Percentiles rank a stretch among this genome's conserved stretches.
phyloP scores from a whole-genome alignment of 2,888 invertebrate species.

The Ferdinandea cuprea region DNA sequence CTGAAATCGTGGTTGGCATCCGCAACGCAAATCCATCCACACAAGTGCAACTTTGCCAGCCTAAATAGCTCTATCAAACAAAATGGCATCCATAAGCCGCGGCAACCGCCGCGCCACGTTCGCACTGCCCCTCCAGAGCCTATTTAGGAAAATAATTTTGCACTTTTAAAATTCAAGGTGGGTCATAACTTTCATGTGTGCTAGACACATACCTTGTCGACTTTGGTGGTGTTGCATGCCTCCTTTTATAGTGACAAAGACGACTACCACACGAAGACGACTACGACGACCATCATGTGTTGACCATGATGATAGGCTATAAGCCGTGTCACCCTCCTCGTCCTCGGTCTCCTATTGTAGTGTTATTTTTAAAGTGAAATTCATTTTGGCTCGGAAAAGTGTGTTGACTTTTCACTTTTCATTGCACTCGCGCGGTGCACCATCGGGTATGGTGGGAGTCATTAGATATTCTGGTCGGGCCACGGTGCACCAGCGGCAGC shows the following conservation, averaged over 20 bases:
- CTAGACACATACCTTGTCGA: conserved; percentile 52
- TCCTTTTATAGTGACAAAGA: conserved; percentile 38
- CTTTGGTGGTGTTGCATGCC: conserved; percentile 22
- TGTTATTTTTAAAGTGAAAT: conserved; percentile 71
- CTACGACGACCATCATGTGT: conserved; percentile 19
- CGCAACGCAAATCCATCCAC: conserved; percentile 28
- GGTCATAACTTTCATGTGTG: conserved; percentile 66
- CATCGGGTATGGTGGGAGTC: conserved; percentile 6
- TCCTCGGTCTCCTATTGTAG: not conserved
- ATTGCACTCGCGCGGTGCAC: conserved; percentile 46
- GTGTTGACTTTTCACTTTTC: conserved; percentile 75
- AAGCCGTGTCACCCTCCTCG: conserved; percentile 3
- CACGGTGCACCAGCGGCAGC: no score
- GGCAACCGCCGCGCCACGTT: no score
- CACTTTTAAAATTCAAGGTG: conserved; percentile 73
- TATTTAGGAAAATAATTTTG: conserved; percentile 54
- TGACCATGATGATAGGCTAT: conserved; percentile 65
- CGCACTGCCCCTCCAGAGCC: conserved; percentile 20
- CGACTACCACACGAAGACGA: conserved; percentile 8
- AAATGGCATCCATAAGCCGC: conserved; percentile 57
- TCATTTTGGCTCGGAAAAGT: conserved; percentile 72
- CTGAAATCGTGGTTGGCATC: conserved; percentile 65
- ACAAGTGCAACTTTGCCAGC: conserved; percentile 35
- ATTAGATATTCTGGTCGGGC: conserved; percentile 60
- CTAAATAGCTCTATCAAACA: conserved; percentile 56